Percentiles rank a stretch among this genome's conserved stretches.
phyloP scores from a whole-genome alignment of 2,113 vertebrate genomes.

The Paradisaea rubra region DNA sequence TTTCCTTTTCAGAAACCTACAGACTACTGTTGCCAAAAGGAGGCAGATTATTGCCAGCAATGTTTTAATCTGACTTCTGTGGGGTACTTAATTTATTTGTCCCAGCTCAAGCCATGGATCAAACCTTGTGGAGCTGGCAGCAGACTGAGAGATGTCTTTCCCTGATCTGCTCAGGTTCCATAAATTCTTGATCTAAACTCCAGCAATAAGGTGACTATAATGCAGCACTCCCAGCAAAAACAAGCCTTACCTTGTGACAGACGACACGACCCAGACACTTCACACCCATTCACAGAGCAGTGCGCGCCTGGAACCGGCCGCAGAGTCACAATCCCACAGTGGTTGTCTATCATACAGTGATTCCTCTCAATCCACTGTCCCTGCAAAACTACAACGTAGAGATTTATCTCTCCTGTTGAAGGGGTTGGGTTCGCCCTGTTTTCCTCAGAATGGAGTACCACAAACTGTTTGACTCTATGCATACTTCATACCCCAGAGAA shows the following conservation, averaged over 20 bases:
- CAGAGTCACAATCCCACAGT: slow-evolving; percentile 81
- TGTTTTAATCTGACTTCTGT: not conserved
- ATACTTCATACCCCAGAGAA: not conserved
- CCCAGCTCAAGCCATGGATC: not conserved
- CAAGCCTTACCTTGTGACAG: slow-evolving; percentile 86
- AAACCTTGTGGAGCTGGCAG: not conserved
- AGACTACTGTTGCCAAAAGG: not conserved
- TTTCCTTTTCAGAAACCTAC: not conserved
- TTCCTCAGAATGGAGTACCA: not conserved
- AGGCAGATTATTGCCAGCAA: not conserved
- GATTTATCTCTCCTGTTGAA: not conserved
- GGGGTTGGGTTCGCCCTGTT: not conserved
- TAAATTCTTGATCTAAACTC: not conserved
- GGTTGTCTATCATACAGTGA: slow-evolving; percentile 86
- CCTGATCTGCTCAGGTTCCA: not conserved
- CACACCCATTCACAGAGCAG: slow-evolving; percentile 84
- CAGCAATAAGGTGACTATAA: not conserved
- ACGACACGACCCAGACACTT: slow-evolving; percentile 80
- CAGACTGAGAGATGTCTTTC: not conserved
- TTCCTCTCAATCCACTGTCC: slow-evolving; percentile 76
- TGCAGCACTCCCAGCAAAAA: not conserved
- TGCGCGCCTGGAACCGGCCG: slow-evolving; percentile 71
- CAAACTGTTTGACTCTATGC: not conserved
- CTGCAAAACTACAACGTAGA: slow-evolving; percentile 75
- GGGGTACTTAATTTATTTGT: not conserved